These are phyloP conservation scores for Eutolmus rufibarbis DNA, from an alignment of 2,888 invertebrate genomes.

Conservation along the genomic window DNA sequence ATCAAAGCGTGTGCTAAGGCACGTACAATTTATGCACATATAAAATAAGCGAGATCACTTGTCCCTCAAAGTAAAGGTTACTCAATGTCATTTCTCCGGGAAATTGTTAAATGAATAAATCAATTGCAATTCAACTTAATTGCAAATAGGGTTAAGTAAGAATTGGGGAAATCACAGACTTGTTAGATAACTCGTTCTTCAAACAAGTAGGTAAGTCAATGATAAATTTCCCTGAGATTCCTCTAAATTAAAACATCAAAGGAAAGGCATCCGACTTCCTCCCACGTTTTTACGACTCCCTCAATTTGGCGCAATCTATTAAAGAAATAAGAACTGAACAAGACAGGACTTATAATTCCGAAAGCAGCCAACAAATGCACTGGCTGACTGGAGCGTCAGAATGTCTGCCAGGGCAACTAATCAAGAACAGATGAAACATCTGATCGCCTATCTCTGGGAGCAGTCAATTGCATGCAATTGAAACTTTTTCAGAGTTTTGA, in stretches of 20 bases:
- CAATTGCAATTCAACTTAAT: background rate
- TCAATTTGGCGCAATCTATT: background rate
- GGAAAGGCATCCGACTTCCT: background rate
- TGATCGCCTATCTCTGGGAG: constrained; percentile 8
- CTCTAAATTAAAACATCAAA: background rate
- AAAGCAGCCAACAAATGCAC: background rate
- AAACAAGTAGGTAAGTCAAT: background rate
- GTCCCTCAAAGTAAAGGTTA: background rate
- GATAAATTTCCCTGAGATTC: background rate
- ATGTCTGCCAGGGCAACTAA: constrained; percentile 29
- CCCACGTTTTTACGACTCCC: background rate
- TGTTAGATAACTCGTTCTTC: background rate
- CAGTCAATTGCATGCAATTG: constrained; percentile 35
- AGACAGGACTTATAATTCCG: background rate
- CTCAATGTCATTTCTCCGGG: background rate
- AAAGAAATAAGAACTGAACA: background rate
- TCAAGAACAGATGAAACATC: constrained; percentile 37
- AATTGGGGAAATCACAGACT: background rate
- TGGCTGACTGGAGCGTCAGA: background rate
- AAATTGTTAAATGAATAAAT: background rate
- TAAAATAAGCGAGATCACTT: background rate
- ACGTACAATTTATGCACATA: background rate
- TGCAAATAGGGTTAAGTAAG: background rate
- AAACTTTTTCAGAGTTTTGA: background rate
- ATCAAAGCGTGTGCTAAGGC: background rate